Percentiles rank a stretch among this genome's conserved stretches.
phyloP scores from a whole-genome alignment of 2,888 invertebrate species.

The Salpingus planirostris region DNA sequence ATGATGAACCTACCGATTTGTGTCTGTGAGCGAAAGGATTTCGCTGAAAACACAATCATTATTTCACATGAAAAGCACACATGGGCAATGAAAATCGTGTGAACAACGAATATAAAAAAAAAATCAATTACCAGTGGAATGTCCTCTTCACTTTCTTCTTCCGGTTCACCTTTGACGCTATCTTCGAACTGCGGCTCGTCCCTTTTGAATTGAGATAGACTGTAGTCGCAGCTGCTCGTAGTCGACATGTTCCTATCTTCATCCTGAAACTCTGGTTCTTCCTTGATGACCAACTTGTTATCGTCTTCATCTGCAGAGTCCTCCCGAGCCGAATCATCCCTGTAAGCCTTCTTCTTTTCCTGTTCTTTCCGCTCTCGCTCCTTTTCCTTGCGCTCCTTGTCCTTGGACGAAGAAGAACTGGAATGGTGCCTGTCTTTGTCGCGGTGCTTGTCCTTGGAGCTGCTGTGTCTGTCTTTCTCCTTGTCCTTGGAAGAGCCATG shows the following conservation, averaged over 20 bases:
- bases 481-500: conserved; percentile 23
- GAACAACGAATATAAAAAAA: too few relatives aligned
- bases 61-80: too few relatives aligned
- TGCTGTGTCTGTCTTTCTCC: conserved; percentile 39
- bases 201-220: conserved; percentile 55
- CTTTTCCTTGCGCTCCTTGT: conserved; percentile 47
- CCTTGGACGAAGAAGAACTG: conserved; percentile 27
- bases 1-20: conserved; percentile 23
- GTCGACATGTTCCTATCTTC: conserved; percentile 45
- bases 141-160: conserved; percentile 59
- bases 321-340: conserved; percentile 25
- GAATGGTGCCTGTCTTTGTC: conserved; percentile 30
- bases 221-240: conserved; percentile 65
- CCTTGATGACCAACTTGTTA: conserved; percentile 39
- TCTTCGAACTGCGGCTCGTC: conserved; percentile 40
- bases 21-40: conserved; percentile 24
- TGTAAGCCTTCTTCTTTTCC: conserved; percentile 21
- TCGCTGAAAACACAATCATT: conserved; percentile 22
- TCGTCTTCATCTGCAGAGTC: conserved; percentile 38
- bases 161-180: conserved; percentile 36
- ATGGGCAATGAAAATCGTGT: too few relatives aligned
- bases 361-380: conserved; percentile 45
- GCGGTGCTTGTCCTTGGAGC: conserved; percentile 40
- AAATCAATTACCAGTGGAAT: conserved; percentile 69
- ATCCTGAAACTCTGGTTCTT: conserved; percentile 30